Conservation (phyloP, 2,888 invertebrate species). For the Elysia crispata region DNA sequence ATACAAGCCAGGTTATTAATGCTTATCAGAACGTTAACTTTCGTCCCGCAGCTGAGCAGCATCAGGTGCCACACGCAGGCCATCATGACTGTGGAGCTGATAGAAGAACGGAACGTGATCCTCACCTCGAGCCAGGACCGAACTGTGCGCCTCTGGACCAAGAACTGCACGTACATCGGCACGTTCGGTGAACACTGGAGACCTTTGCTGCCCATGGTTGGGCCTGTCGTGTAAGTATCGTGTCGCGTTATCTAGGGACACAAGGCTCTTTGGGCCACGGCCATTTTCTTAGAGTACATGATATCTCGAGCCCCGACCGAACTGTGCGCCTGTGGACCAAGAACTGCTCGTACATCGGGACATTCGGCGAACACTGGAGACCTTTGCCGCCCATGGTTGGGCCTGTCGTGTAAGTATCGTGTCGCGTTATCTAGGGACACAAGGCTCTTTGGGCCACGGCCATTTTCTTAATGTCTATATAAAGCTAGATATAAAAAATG, state of each 20-base stretch:
- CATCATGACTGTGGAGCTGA: conserved; percentile 83
- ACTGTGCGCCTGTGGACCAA: conserved; percentile 50
- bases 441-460: too few species aligned
- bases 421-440: neutral
- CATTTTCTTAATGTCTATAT: too few species aligned
- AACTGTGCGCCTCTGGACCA: conserved; percentile 50
- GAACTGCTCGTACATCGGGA: conserved; percentile 49
- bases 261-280: too few species aligned
- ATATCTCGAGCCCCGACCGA: conserved; percentile 83
- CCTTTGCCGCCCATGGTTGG: conserved; percentile 32
- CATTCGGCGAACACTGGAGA: conserved; percentile 49
- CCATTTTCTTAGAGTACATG: too few species aligned
- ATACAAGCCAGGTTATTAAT: too few species aligned
- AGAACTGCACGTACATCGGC: conserved; percentile 48
- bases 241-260: neutral
- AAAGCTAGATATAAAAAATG: too few species aligned
- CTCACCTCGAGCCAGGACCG: conserved; percentile 83
- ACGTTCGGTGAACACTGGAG: conserved; percentile 50
- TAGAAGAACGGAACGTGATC: conserved; percentile 83
- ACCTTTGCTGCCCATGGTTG: conserved; percentile 25
- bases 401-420: conserved; percentile 40
- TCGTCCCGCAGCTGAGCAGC: conserved; percentile 61
- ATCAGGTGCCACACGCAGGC: conserved; percentile 84
- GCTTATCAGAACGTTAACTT: too few species aligned
- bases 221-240: conserved; percentile 41